Conservation (phyloP, 1,140 invertebrate species). For the Drosophila virilis region DNA sequence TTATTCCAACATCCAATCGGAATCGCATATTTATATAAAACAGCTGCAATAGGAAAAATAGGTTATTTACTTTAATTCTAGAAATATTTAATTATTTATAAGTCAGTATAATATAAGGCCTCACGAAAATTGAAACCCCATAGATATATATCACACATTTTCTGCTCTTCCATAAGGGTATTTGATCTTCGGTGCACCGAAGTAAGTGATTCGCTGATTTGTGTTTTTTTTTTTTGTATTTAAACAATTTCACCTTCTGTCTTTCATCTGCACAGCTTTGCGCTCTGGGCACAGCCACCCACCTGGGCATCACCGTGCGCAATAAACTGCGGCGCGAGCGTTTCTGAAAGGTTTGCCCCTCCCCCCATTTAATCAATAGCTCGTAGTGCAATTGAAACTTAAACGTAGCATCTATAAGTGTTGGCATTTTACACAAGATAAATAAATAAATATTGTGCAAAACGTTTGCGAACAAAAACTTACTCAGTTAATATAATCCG, state of each 20-base stretch:
- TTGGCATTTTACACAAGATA: conserved; percentile 25
- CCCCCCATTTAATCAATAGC: conserved; percentile 19
- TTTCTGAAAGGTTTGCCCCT: conserved; percentile 49
- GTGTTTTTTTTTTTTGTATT: neutral
- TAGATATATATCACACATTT: too few relatives aligned
- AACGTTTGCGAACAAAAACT: conserved; percentile 6
- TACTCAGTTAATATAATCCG: conserved; percentile 8
- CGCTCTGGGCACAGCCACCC: conserved; percentile 62
- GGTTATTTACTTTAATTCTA: too few relatives aligned
- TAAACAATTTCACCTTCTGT: conserved; percentile 36
- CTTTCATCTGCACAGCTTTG: conserved; percentile 44
- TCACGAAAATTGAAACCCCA: too few relatives aligned
- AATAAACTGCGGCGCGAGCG: conserved; percentile 75
- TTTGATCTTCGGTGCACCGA: neutral
- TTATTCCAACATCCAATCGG: too few relatives aligned
- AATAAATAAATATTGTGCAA: conserved; percentile 33
- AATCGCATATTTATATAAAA: too few relatives aligned
- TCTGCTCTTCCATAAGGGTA: neutral
- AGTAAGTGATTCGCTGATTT: neutral
- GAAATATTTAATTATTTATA: too few relatives aligned
- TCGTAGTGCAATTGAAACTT: conserved; percentile 7
- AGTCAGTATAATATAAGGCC: too few relatives aligned
- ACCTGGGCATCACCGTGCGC: conserved; percentile 77
- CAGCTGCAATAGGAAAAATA: too few relatives aligned
- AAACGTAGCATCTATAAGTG: conserved; percentile 36